These are phyloP conservation scores for Phthorimaea operculella DNA, from an alignment of 1,140 invertebrate species.

Conservation along the genomic window DNA sequence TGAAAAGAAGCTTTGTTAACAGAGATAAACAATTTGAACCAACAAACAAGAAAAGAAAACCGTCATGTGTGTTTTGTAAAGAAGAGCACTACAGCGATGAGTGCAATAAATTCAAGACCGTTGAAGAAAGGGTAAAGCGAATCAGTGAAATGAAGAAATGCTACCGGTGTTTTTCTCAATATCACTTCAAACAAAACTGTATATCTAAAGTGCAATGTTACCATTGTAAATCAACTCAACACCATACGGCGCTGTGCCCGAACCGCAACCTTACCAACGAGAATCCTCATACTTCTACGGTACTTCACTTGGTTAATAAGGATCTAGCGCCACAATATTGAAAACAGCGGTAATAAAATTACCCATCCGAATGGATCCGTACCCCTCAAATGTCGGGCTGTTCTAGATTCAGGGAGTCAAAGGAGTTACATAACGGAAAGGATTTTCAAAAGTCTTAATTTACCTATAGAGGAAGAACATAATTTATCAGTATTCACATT, in stretches of 20 bases:
- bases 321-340: background rate
- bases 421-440: conserved; percentile 3
- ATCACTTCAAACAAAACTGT: background rate
- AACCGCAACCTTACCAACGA: background rate
- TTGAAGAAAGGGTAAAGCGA: background rate
- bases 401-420: conserved; percentile 6
- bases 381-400: background rate
- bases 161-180: background rate
- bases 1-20: background rate
- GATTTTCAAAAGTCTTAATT: background rate
- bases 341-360: conserved; percentile 2
- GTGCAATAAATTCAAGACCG: background rate
- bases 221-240: background rate
- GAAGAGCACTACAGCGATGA: background rate
- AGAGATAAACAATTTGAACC: background rate
- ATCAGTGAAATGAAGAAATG: background rate
- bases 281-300: background rate
- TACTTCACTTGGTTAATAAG: background rate
- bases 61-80: background rate
- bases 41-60: background rate
- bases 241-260: conserved; percentile 4
- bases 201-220: background rate
- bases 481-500: conserved; percentile 7
- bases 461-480: background rate
- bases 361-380: background rate